Conservation (phyloP, 2,888 invertebrate species). For the Trissolcus japonicus region DNA sequence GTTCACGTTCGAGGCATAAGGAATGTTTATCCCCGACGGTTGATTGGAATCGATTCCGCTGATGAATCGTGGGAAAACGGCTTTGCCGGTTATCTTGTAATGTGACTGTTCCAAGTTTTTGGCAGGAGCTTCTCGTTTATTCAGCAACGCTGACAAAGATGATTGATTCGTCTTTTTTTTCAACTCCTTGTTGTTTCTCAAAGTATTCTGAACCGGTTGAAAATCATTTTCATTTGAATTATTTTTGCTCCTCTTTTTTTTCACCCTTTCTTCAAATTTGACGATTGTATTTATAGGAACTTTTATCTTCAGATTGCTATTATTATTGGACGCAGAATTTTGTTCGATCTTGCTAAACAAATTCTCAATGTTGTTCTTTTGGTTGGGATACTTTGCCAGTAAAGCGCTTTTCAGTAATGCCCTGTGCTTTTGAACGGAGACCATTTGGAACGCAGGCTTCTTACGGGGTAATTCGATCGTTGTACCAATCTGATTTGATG, state of each 20-base stretch:
- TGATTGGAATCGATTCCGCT: slow-evolving; percentile 9
- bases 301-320: background rate
- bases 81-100: slow-evolving; percentile 9
- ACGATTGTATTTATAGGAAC: background rate
- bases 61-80: slow-evolving; percentile 7
- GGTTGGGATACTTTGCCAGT: slow-evolving; percentile 25
- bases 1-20: slow-evolving; percentile 54
- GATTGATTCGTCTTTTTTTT: background rate
- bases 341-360: slow-evolving; percentile 14
- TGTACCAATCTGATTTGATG: slow-evolving; percentile 26
- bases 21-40: slow-evolving; percentile 59
- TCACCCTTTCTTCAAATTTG: slow-evolving; percentile 5
- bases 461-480: slow-evolving; percentile 14
- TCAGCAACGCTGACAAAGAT: too few relatives aligned
- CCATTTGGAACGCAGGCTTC: slow-evolving; percentile 22
- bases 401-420: slow-evolving; percentile 29
- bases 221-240: slow-evolving; percentile 13
- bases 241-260: slow-evolving; percentile 24
- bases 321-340: background rate
- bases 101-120: background rate
- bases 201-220: background rate
- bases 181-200: background rate
- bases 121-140: too few relatives aligned
- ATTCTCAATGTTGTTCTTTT: slow-evolving; percentile 27
- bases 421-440: slow-evolving; percentile 25